A percentile compares a stretch with the other conserved stretches of the same genome.
These are phyloP conservation scores for Petrocephalus zakoni DNA, from an alignment of 2,113 vertebrate genomes.

Conservation along the genomic window DNA sequence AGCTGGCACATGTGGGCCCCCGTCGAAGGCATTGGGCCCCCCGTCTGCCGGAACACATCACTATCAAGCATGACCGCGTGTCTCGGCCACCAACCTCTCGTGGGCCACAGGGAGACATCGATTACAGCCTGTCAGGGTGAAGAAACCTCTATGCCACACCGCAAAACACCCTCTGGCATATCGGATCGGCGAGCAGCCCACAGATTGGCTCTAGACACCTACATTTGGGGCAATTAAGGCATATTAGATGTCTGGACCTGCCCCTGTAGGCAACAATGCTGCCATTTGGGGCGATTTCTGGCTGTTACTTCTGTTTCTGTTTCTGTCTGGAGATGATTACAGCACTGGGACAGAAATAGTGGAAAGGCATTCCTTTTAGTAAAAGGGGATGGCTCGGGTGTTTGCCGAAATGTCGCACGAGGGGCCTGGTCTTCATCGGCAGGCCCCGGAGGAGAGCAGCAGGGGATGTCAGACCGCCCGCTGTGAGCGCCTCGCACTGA, in stretches of 20 bases:
- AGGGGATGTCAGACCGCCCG: not conserved
- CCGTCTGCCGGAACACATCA: not conserved
- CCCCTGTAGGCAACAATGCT: not conserved
- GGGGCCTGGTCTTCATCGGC: not conserved
- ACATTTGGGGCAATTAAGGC: not conserved
- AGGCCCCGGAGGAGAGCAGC: not conserved
- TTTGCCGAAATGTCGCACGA: not conserved
- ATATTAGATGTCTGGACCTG: not conserved
- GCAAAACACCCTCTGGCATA: not conserved
- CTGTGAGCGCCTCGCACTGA: not conserved
- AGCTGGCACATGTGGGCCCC: not conserved
- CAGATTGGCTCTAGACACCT: not conserved
- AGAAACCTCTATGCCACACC: not conserved
- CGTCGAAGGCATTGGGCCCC: not conserved
- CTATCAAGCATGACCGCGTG: not conserved
- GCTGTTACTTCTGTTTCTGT: not conserved
- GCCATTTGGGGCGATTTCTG: not conserved
- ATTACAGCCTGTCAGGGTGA: conserved; percentile 1
- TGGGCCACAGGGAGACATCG: no score
- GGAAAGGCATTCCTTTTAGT: not conserved
- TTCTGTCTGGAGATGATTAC: not conserved
- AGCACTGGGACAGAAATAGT: not conserved
- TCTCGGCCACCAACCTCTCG: not conserved
- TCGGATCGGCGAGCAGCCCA: not conserved
- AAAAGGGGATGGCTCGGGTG: not conserved